These are phyloP conservation scores for Taurulus bubalis DNA, from an alignment of 2,113 vertebrate species.

Conservation along the genomic window DNA sequence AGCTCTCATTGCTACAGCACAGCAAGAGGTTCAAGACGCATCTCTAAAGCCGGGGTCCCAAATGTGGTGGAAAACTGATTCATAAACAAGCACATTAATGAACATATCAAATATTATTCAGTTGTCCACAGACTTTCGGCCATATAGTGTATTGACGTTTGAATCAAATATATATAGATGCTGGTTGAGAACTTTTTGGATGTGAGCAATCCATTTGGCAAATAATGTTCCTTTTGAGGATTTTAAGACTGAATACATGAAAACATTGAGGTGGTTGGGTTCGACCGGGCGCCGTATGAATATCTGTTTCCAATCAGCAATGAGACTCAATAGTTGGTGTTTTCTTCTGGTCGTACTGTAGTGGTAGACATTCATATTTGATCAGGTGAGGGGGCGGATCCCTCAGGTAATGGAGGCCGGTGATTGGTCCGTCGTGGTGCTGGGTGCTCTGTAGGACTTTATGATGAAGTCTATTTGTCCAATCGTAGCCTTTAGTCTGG, in stretches of 20 bases:
- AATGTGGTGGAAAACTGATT: too few species aligned
- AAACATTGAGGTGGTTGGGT: constrained; percentile 30
- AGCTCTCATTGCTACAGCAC: too few species aligned
- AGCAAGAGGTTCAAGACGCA: too few species aligned
- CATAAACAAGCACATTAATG: not conserved
- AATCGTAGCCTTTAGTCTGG: constrained; percentile 42
- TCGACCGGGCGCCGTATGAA: not conserved
- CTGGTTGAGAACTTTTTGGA: not conserved
- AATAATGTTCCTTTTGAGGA: not conserved
- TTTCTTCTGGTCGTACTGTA: too few species aligned
- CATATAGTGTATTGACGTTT: not conserved
- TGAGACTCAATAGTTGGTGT: not conserved
- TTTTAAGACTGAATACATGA: constrained; percentile 63
- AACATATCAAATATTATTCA: not conserved
- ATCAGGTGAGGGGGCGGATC: constrained; percentile 25
- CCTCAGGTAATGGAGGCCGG: constrained; percentile 16
- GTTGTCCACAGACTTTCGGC: not conserved
- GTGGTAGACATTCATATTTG: not conserved
- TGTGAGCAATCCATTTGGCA: not conserved
- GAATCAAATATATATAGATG: not conserved
- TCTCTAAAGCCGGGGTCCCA: too few species aligned
- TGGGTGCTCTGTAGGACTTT: constrained; percentile 29
- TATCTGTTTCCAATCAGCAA: not conserved
- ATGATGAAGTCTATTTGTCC: constrained; percentile 31
- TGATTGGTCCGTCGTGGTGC: constrained; percentile 47